Evolutionary conservation across 2,113 vertebrate species (phyloP).

Genomic region (Neodon shergylaensis): DNA sequence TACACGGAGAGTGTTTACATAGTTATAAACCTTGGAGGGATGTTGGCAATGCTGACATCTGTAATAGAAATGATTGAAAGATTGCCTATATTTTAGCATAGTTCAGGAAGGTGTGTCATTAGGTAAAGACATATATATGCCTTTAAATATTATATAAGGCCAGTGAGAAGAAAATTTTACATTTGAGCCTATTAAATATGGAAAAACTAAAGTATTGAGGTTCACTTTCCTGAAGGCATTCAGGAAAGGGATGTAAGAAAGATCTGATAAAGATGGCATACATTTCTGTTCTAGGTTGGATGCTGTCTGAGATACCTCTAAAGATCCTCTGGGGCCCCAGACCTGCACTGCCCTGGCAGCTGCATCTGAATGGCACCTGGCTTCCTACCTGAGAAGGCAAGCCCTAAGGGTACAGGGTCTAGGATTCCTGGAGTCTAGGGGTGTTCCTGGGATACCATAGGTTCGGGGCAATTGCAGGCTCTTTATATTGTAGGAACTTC

Average conservation of each 20-base stretch:
- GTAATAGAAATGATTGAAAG: neutral
- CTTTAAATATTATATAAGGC: conserved; percentile 20
- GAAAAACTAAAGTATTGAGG: neutral
- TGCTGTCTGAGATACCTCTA: neutral
- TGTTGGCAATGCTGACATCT: neutral
- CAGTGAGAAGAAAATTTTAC: neutral
- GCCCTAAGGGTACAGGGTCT: neutral
- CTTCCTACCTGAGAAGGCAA: neutral
- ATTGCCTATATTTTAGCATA: neutral
- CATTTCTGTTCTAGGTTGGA: neutral
- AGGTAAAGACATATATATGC: neutral
- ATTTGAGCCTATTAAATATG: conserved; percentile 10
- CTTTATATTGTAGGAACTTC: neutral
- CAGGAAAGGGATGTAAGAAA: neutral
- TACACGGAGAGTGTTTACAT: neutral
- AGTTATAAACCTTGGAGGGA: neutral
- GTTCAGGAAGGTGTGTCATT: neutral
- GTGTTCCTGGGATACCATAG: neutral
- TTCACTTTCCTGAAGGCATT: neutral
- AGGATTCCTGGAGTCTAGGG: neutral
- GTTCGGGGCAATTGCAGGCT: neutral
- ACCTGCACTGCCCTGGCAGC: neutral
- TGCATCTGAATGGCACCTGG: neutral
- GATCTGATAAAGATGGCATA: neutral
- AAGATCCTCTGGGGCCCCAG: neutral